A percentile compares a stretch with the other conserved stretches of the same genome.
Evolutionary conservation across 2,797 vertebrate species (phyloP).

Genomic region (Hirundo rustica): DNA sequence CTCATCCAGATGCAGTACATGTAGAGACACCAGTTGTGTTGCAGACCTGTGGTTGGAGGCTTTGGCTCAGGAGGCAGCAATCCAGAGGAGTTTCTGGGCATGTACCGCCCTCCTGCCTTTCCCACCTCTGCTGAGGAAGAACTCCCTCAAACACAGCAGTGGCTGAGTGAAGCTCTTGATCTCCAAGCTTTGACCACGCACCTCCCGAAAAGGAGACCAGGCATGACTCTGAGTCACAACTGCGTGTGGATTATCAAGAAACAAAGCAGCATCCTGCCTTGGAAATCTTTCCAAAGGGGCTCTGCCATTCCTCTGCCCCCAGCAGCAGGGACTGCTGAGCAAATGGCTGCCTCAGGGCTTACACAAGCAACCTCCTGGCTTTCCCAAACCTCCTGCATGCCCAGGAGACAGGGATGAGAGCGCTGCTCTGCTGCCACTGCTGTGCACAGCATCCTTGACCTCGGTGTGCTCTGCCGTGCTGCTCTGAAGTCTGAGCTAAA

Average conservation of each 20-base stretch:
- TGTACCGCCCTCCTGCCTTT: background rate
- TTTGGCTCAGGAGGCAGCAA: background rate
- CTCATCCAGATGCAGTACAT: background rate
- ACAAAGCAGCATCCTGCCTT: background rate
- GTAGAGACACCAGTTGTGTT: accelerated
- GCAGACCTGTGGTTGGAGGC: background rate
- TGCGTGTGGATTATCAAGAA: background rate
- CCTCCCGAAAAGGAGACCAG: background rate
- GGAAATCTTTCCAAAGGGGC: background rate
- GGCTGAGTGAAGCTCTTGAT: background rate
- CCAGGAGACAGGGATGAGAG: background rate
- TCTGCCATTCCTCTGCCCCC: background rate
- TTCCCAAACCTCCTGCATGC: background rate
- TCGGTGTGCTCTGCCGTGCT: background rate
- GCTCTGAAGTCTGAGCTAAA: background rate
- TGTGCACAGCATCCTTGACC: accelerated
- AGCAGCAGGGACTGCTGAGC: background rate
- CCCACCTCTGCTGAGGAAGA: background rate
- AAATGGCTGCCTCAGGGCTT: background rate
- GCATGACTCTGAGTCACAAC: background rate
- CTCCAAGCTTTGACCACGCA: background rate
- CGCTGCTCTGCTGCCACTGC: background rate
- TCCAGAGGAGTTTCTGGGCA: background rate
- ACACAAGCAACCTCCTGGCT: background rate
- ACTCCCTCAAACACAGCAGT: background rate